Evolutionary conservation across 2,797 vertebrate species (phyloP), one percentile per base, ranked within the genome.

Genomic region (Micromesistius poutassou): DNA sequence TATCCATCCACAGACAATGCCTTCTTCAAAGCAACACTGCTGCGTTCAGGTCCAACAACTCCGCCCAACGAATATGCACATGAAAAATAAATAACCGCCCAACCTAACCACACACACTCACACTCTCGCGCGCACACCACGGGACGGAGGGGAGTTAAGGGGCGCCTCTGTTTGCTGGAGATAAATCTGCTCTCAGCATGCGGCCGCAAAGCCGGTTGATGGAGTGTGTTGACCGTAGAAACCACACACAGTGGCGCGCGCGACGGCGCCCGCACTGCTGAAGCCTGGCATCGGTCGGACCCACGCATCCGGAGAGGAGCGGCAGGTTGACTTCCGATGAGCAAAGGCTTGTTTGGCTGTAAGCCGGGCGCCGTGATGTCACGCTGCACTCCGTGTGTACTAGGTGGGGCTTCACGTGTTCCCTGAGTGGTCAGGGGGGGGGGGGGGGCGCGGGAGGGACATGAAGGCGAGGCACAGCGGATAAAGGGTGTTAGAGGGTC

Each of bases 141-240:
- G 40, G 40, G 77, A 31, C 33, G 70, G 28, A 25, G 62, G 76
- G 78, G 77, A 72, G 76, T 70, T 78, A 79, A 13, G 14, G 79
- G 79, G 70, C 38, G 83, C 78, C 84, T 90, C 89, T 91, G 89
- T 25, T 85, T 78, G 81, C 82, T 78, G 28, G 78, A 91, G 88
- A 92, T 92, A 91, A 91, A 92, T 83, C 84, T 85, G 76, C 78
- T 82, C 77, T 74, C 86, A 85, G 87, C 87, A 79, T 88, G 87
- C 80, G 84, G 86, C 86, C 89, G 84, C 86, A 35, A 6, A 82
- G 78, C 79, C 8, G 33, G 78, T 85, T 83, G 84, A 84, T 84
- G 82, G 40, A 42, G 75, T 66, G 79, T 77, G n/a, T 68, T 80
- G 81, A 80, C 84, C 83, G 82, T 74, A 78, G 73, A 79, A 72